phyloP scores from a whole-genome alignment of 2,888 invertebrate species.

The Bellardia bayeri region DNA sequence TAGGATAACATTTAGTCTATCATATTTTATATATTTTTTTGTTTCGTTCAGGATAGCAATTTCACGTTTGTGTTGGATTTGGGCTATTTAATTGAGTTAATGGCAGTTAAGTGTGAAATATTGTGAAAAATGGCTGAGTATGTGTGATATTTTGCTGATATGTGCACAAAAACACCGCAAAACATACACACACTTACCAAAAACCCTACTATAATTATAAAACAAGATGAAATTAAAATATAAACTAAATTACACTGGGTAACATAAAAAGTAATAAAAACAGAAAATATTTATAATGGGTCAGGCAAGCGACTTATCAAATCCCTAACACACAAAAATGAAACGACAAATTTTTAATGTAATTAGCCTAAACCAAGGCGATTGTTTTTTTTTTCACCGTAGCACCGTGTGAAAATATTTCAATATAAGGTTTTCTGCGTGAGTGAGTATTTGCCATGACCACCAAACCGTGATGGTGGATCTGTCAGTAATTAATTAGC shows the following conservation, averaged over 20 bases:
- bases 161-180: conserved; percentile 10
- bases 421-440: neutral
- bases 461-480: conserved; percentile 49
- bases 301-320: too few relatives aligned
- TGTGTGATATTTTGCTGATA: conserved; percentile 12
- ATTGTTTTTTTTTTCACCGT: too few relatives aligned
- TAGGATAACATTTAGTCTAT: neutral
- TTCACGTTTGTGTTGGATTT: neutral
- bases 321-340: too few relatives aligned
- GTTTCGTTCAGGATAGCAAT: neutral
- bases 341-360: too few relatives aligned
- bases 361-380: too few relatives aligned
- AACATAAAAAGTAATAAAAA: too few relatives aligned
- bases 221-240: conserved; percentile 44
- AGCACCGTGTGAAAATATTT: conserved; percentile 5
- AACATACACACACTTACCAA: neutral
- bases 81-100: conserved; percentile 38
- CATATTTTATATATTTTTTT: neutral
- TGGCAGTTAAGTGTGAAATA: conserved; percentile 33
- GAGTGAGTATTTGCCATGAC: conserved; percentile 20
- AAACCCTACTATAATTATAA: conserved; percentile 3
- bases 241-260: conserved; percentile 14
- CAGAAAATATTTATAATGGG: too few relatives aligned
- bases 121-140: neutral
- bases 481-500: conserved; percentile 54